Conservation (phyloP, 1,140 invertebrate species). For the Drosophila fuyamai region DNA sequence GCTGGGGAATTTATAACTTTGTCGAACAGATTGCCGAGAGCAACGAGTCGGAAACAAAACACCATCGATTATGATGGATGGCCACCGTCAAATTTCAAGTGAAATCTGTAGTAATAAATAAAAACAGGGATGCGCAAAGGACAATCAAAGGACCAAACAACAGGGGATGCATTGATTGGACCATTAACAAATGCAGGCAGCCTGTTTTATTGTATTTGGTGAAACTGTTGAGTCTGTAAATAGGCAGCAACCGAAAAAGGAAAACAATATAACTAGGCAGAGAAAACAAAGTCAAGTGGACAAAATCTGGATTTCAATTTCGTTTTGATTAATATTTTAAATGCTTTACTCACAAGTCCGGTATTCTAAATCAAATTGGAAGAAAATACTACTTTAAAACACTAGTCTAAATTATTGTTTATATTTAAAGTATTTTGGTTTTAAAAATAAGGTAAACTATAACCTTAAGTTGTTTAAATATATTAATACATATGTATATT, state of each 20-base stretch:
- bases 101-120: constrained; percentile 75
- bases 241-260: background rate
- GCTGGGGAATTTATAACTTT: constrained; percentile 71
- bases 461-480: too few species aligned
- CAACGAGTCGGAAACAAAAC: constrained; percentile 46
- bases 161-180: constrained; percentile 46
- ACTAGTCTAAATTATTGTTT: too few species aligned
- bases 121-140: constrained; percentile 44
- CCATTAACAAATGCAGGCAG: constrained; percentile 45
- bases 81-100: constrained; percentile 57
- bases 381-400: too few species aligned
- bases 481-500: too few species aligned
- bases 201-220: background rate
- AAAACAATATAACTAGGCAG: background rate
- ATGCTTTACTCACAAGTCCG: too few species aligned
- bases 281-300: background rate
- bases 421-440: too few species aligned
- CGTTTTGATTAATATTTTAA: too few species aligned
- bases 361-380: too few species aligned
- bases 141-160: constrained; percentile 34
- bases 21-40: constrained; percentile 59
- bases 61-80: constrained; percentile 61
- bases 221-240: constrained; percentile 4
- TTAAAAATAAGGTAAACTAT: too few species aligned
- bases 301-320: background rate